Base-by-base conservation (phyloP, 2,113 vertebrate genomes). In the Megaceryle torquata region DNA sequence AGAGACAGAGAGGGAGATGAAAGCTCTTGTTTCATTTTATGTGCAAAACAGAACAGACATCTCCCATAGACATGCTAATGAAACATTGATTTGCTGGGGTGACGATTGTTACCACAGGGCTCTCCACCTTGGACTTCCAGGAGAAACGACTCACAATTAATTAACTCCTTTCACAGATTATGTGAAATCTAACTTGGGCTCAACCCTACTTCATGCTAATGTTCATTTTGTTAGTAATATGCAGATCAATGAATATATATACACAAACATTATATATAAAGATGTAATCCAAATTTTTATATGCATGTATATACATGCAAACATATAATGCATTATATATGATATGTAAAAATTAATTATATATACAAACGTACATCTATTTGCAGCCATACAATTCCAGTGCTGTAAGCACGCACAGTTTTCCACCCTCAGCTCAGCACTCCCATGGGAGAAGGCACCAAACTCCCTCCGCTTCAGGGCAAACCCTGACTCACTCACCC, bases 21-120 rank as follows among this genome's bases (percentile, higher is more conserved):
- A 97, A 97, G 96, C 91, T 92, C 75, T 56, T 76, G 75, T 92
- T 96, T 86, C 93, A 95, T 98, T 98, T 98, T 97, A 98, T 97
- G 98, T 98, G 98, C 98, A 98, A 99, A 99, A 54, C 57, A 96
- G 86, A 97, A 97, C 98, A 99, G 98, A 98, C 98, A 97, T 97
- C 98, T 97, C 97, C 98, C 98, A 98, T 97, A 98, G 98, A 98
- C 98, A 98, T 98, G 98, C 98, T 98, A 99, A 99, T 98, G 98
- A 98, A 98, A 98, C 97, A 97, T 97, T 96, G 97, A 97, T 98
- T 96, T 81, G 97, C 96, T 96, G 96, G 97, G 97, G 96, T 98
- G 97, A 82, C 3, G 26, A 70, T 72, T 95, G 59, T 91, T 94
- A 95, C 96, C 94, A 86, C 84, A 93, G 91, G 95, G 93, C 95